Percentiles rank a stretch among this genome's conserved stretches.
Conservation (phyloP, 2,888 invertebrate genomes). For the Melieria crassipennis region DNA sequence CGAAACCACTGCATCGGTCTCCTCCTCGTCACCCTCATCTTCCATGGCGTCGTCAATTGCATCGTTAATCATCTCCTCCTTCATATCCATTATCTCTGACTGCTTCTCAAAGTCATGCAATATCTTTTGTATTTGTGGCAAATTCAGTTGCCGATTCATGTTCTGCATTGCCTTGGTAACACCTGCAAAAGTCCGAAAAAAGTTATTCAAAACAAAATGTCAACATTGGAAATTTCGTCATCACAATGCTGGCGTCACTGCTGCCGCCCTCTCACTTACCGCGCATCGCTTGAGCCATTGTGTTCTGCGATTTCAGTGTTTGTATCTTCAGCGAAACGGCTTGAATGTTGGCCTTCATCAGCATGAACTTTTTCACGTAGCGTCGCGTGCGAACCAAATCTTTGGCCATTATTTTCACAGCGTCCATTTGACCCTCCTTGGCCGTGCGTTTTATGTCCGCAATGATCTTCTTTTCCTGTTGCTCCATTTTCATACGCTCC, state of each 20-base stretch:
- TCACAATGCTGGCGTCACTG: neutral
- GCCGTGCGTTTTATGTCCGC: conserved; percentile 98
- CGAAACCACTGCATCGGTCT: conserved; percentile 93
- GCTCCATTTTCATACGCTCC: conserved; percentile 94
- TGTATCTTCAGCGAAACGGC: conserved; percentile 97
- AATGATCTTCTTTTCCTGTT: conserved; percentile 98
- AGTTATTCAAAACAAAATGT: neutral
- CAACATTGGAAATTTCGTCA: neutral
- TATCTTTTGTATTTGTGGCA: conserved; percentile 99
- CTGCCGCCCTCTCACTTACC: conserved; percentile 63
- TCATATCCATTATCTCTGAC: conserved; percentile 99
- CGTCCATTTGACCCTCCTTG: conserved; percentile 99
- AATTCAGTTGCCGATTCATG: conserved; percentile 96
- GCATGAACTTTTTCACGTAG: conserved; percentile 97
- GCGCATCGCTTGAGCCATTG: conserved; percentile 99
- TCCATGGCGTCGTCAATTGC: conserved; percentile 99
- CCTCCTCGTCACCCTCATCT: conserved; percentile 97
- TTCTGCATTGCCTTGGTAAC: conserved; percentile 98
- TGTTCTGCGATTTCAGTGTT: conserved; percentile 96
- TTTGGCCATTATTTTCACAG: conserved; percentile 99
- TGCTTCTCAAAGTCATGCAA: conserved; percentile 98
- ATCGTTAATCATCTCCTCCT: conserved; percentile 99
- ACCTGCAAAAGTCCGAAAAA: conserved; percentile 62
- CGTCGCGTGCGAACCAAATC: conserved; percentile 95
- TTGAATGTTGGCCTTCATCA: conserved; percentile 99